A percentile compares a stretch with the other conserved stretches of the same genome.
These are phyloP conservation scores for Shargacucullia verbasci DNA, from an alignment of 2,888 invertebrate genomes.

Conservation along the genomic window DNA sequence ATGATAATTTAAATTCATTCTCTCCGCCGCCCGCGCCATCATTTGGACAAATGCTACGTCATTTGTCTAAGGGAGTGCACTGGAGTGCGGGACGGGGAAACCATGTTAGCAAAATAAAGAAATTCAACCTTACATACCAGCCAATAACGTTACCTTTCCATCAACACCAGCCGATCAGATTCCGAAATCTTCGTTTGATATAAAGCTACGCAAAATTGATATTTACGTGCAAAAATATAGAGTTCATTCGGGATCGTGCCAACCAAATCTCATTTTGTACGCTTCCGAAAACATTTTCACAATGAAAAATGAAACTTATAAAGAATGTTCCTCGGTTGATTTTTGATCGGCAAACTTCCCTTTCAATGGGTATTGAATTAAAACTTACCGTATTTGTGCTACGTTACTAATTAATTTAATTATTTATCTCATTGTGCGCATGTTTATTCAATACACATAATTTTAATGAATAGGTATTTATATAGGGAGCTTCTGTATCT, in stretches of 20 bases:
- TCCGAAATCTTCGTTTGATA: conserved; percentile 81
- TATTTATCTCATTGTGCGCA: conserved; percentile 81
- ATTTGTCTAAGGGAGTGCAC: conserved; percentile 86
- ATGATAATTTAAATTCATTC: conserved; percentile 90
- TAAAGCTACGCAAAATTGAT: conserved; percentile 69
- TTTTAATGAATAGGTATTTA: conserved; percentile 65
- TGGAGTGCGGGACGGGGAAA: conserved; percentile 71
- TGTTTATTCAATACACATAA: conserved; percentile 81
- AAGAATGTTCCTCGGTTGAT: conserved; percentile 74
- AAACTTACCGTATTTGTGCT: conserved; percentile 85
- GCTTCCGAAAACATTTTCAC: conserved; percentile 82
- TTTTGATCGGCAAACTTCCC: conserved; percentile 72
- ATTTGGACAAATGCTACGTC: conserved; percentile 89
- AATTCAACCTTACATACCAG: conserved; percentile 64
- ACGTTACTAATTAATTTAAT: conserved; percentile 86
- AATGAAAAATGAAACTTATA: conserved; percentile 81
- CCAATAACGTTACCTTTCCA: conserved; percentile 67
- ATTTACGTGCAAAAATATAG: conserved; percentile 65
- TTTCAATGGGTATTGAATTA: conserved; percentile 86
- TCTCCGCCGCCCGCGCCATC: conserved; percentile 90
- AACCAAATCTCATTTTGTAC: conserved; percentile 79
- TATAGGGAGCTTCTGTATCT: conserved; percentile 44
- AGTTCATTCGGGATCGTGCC: conserved; percentile 71
- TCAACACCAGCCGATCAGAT: conserved; percentile 68
- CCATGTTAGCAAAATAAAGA: conserved; percentile 51